Evolutionary conservation across 2,888 invertebrate species (phyloP).

Genomic region (Drosophila pegasa): DNA sequence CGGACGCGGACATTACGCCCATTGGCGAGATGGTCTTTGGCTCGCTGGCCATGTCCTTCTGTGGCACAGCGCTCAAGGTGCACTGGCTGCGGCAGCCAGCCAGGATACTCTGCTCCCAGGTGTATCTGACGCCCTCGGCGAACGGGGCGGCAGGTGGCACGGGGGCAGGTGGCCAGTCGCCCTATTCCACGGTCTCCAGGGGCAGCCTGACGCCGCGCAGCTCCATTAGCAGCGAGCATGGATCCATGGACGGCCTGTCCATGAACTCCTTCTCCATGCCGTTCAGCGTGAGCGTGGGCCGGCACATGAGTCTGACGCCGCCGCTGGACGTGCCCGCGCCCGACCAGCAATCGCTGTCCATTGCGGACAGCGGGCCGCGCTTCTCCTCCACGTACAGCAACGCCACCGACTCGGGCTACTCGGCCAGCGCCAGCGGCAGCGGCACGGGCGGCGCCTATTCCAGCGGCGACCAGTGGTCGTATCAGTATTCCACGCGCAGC

Average conservation of each 20-base stretch:
- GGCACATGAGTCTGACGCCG: constrained; percentile 79
- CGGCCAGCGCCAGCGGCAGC: constrained; percentile 78
- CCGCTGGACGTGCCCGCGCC: constrained; percentile 82
- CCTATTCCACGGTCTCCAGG: constrained; percentile 79
- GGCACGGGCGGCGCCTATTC: constrained; percentile 65
- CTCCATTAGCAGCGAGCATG: constrained; percentile 83
- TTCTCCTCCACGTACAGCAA: constrained; percentile 82
- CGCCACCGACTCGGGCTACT: constrained; percentile 84
- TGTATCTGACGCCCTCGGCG: constrained; percentile 86
- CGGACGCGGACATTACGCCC: constrained; percentile 88
- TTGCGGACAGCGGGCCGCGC: constrained; percentile 71
- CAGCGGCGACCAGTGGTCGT: constrained; percentile 83
- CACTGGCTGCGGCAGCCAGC: constrained; percentile 86
- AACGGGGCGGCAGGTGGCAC: constrained; percentile 28
- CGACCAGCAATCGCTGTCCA: constrained; percentile 72
- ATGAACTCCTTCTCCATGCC: constrained; percentile 84
- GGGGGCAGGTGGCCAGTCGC: constrained; percentile 62
- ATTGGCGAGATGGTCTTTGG: constrained; percentile 97
- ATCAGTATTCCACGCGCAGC: constrained; percentile 84
- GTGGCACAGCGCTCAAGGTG: constrained; percentile 93
- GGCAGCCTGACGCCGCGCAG: constrained; percentile 81
- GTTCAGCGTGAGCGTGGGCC: constrained; percentile 76
- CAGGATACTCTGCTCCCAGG: constrained; percentile 87
- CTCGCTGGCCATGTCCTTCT: constrained; percentile 94
- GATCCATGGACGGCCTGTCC: constrained; percentile 83